Base-by-base conservation (phyloP, 2,888 invertebrate species). In the Agrilus cyanescens region DNA sequence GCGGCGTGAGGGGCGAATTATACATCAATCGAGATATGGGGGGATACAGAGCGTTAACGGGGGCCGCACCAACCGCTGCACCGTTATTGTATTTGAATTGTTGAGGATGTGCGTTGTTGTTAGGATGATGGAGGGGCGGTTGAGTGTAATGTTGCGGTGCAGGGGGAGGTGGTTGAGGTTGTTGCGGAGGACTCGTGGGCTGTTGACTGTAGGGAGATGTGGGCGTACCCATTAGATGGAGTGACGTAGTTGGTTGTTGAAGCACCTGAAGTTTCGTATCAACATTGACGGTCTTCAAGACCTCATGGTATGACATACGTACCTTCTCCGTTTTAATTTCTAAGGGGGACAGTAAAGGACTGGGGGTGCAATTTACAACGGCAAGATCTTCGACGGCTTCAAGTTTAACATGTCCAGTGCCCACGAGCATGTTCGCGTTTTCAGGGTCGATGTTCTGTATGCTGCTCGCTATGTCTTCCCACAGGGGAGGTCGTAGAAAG, bases 381-480 rank as follows among this genome's bases (percentile, higher is more conserved):
- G 60, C 59, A 38, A 71, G 59, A 52, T 76, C 78, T 53, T 80
- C 80, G 53, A 82, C 80, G 43, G 82, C 78, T 66, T 87, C 86
- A 65, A 86, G 73, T 66, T 87, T 87, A 55, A 87, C 82, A 63
- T 85, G 85, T 4, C 77, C 74, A 41, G 81, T 74, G 50, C 82
- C 80, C 51, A 88, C 76, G 54, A 88, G 70, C 85, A 88, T 87
- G 59, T 86, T 84, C 41, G 88, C 87, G 63, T 89, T 89, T 65
- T 88, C 88, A 20, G 88, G 86, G 65, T 90, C 89, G 61, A 89
- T 82, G 67, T 88, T 89, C 63, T 87, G 81, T 67, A 89, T 87
- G 60, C 87, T 87, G 65, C 86, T 85, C 51, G 88, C 83, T 63
- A 90, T 88, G 71, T 90, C 89, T 69, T 90, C 89, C 90, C 90